These are phyloP conservation scores for Passerina amoena DNA, from an alignment of 2,113 vertebrate genomes.

Conservation along the genomic window DNA sequence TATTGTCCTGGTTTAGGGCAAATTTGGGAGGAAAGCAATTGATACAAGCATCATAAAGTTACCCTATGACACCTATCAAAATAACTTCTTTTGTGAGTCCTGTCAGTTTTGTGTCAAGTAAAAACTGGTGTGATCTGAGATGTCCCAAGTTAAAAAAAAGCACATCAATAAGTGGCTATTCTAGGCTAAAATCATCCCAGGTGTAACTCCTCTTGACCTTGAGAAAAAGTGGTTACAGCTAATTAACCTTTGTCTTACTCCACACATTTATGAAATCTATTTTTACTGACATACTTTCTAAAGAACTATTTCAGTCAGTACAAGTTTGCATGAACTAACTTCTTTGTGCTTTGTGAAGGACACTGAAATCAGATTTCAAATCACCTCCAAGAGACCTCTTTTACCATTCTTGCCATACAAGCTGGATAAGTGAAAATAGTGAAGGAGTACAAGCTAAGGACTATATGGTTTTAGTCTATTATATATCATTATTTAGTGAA, in stretches of 20 bases:
- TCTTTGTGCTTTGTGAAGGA: neutral
- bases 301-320: neutral
- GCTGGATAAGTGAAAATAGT: neutral
- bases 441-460: neutral
- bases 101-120: neutral
- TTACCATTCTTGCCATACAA: neutral
- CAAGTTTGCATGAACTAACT: neutral
- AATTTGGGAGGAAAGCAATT: neutral
- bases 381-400: neutral
- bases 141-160: neutral
- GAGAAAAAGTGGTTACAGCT: conserved; percentile 1
- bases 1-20: neutral
- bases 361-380: neutral
- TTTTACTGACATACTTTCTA: conserved; percentile 59
- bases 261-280: conserved; percentile 5
- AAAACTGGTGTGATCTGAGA: neutral
- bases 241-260: conserved; percentile 48
- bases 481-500: neutral
- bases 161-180: neutral
- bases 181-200: conserved; percentile 14
- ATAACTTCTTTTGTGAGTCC: neutral
- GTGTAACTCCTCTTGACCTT: conserved; percentile 31
- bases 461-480: neutral
- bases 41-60: neutral
- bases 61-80: neutral